Evolutionary conservation across 2,113 vertebrate species (phyloP).

Genomic region (Asarcornis scutulata): DNA sequence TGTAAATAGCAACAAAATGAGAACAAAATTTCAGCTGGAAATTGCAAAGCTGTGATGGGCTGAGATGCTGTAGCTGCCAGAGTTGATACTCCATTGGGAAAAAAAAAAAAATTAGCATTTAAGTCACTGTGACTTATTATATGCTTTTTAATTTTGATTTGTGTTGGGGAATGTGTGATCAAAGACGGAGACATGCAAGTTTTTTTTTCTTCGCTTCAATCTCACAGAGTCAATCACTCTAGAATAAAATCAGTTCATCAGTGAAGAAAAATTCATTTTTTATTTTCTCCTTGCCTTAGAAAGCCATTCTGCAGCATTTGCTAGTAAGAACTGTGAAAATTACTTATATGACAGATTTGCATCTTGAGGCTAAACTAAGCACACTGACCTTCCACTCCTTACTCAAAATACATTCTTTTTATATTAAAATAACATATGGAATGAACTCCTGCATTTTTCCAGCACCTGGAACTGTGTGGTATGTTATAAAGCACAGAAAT

Average conservation of each 20-base stretch:
- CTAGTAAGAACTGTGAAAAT: neutral
- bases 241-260: conserved; percentile 5
- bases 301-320: neutral
- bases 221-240: conserved; percentile 23
- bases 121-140: conserved; percentile 27
- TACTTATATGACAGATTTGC: neutral
- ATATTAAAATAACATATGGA: neutral
- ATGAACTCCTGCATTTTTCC: neutral
- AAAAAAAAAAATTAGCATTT: conserved; percentile 18
- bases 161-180: conserved; percentile 41
- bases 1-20: neutral
- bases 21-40: neutral
- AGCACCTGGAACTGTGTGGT: neutral
- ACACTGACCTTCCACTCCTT: neutral
- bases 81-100: conserved; percentile 17
- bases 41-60: neutral
- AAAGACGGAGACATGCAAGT: neutral
- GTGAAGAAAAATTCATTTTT: neutral
- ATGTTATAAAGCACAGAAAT: neutral
- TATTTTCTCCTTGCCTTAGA: neutral
- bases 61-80: neutral
- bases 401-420: neutral
- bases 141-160: conserved; percentile 59
- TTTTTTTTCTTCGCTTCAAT: neutral
- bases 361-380: conserved; percentile 7